Evolutionary conservation across 2,888 invertebrate species (phyloP).

Genomic region (Mellilla xanthometata): DNA sequence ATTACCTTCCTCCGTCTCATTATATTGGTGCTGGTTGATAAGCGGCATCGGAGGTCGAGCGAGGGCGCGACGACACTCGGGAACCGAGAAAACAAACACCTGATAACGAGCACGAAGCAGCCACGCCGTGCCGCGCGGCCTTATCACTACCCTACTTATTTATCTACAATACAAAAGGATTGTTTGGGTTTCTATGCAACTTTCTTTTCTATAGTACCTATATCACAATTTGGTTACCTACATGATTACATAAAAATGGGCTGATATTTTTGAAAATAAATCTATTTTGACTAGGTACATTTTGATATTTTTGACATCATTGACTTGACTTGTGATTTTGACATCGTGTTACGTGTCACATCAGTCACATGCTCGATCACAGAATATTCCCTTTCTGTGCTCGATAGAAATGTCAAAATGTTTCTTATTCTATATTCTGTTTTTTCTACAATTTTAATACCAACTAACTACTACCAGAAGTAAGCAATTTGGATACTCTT

Average conservation of each 20-base stretch:
- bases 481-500: too few species aligned
- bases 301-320: not conserved
- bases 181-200: slow-evolving; percentile 25
- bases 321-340: not conserved
- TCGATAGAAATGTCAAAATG: too few species aligned
- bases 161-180: slow-evolving; percentile 24
- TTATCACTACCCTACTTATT: slow-evolving; percentile 52
- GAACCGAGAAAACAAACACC: slow-evolving; percentile 70
- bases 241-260: not conserved
- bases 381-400: too few species aligned
- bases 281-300: not conserved
- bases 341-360: too few species aligned
- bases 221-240: not conserved
- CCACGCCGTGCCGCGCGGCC: slow-evolving; percentile 63
- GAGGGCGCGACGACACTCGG: slow-evolving; percentile 70
- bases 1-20: slow-evolving; percentile 69
- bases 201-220: not conserved
- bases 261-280: too few species aligned
- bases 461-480: too few species aligned
- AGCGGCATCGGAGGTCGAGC: slow-evolving; percentile 74
- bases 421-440: too few species aligned
- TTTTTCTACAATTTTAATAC: too few species aligned
- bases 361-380: too few species aligned
- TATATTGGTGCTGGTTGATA: slow-evolving; percentile 76
- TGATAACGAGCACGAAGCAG: slow-evolving; percentile 75